phyloP scores from a whole-genome alignment of 1,140 invertebrate genomes.

The Solenopsis invicta region DNA sequence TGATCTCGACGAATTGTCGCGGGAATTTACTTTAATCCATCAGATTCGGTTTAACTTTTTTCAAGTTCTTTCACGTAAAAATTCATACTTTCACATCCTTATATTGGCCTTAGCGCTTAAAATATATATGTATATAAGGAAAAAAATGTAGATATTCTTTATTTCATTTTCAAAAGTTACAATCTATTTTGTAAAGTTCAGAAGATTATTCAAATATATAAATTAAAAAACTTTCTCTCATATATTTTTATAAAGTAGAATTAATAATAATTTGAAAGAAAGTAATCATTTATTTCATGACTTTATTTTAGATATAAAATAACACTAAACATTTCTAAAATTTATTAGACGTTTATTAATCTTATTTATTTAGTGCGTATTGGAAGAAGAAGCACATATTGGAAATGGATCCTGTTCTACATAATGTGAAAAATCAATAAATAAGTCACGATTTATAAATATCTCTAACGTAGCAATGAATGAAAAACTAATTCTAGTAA shows the following conservation, averaged over 20 bases:
- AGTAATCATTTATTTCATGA: neutral
- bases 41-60: constrained; percentile 29
- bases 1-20: constrained; percentile 42
- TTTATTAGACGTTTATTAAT: neutral
- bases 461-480: neutral
- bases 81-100: neutral
- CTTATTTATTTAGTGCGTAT: neutral
- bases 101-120: neutral
- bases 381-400: neutral
- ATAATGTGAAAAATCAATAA: neutral
- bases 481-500: neutral
- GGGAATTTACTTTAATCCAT: constrained; percentile 9
- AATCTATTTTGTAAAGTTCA: neutral
- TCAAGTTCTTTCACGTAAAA: neutral
- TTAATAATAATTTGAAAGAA: neutral
- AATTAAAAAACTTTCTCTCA: neutral
- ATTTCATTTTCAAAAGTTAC: neutral
- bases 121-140: neutral
- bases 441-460: constrained; percentile 11
- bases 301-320: neutral
- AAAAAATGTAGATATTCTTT: neutral
- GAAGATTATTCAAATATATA: neutral
- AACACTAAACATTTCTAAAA: neutral
- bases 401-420: neutral
- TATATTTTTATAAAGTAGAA: constrained; percentile 2